phyloP scores from a whole-genome alignment of 2,113 vertebrate species.

The Girardinichthys multiradiatus region DNA sequence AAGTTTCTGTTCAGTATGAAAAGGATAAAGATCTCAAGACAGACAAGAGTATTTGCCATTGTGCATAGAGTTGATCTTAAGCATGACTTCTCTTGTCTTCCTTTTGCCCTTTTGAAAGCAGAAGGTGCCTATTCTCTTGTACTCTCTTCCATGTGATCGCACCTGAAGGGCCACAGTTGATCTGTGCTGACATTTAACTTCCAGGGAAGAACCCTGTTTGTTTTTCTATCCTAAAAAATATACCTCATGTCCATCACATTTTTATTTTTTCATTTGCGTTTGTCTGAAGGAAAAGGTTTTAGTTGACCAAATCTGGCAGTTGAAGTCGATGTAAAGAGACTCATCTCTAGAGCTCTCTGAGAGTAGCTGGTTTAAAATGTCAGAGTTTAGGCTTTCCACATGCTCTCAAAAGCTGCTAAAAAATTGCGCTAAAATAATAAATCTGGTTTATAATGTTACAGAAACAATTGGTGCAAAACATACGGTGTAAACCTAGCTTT shows the following conservation, averaged over 20 bases:
- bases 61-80: conserved; percentile 1
- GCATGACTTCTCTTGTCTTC: neutral
- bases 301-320: conserved; percentile 1
- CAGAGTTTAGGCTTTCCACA: neutral
- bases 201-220: neutral
- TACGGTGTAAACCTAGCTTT: neutral
- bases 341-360: neutral
- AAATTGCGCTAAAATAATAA: neutral
- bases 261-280: conserved; percentile 3
- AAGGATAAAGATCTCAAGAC: neutral
- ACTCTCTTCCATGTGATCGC: conserved; percentile 19
- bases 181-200: conserved; percentile 18
- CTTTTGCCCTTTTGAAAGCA: conserved; percentile 11
- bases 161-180: conserved; percentile 25
- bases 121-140: conserved; percentile 13
- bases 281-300: neutral
- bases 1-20: neutral
- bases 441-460: neutral
- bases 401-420: neutral
- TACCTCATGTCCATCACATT: neutral
- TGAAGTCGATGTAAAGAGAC: neutral
- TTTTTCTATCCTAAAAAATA: neutral
- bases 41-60: neutral
- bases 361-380: neutral
- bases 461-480: neutral